Conservation (phyloP, 2,888 invertebrate genomes). For the Tortricodes alternella region DNA sequence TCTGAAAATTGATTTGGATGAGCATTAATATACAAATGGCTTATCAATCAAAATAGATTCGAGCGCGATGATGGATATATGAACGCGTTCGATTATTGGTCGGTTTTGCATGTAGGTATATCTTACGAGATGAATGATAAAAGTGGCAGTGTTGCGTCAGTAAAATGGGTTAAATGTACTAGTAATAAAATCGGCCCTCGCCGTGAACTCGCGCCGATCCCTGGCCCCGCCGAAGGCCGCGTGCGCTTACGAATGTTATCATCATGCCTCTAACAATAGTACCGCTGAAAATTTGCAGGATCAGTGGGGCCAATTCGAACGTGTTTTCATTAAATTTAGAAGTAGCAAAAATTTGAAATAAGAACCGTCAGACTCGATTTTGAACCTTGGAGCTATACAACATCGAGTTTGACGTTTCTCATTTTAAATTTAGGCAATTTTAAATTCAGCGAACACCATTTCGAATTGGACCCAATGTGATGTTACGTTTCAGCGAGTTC, state of each 20-base stretch:
- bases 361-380: no score
- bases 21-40: slow-evolving; percentile 15
- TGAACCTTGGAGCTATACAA: no score
- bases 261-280: slow-evolving; percentile 23
- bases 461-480: no score
- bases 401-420: no score
- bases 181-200: slow-evolving; percentile 72
- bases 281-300: slow-evolving; percentile 30
- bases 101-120: slow-evolving; percentile 8
- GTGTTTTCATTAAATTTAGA: no score
- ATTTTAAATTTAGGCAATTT: no score
- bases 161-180: slow-evolving; percentile 73
- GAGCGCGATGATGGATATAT: slow-evolving; percentile 17
- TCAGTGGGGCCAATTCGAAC: no score
- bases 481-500: not conserved
- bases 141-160: slow-evolving; percentile 66
- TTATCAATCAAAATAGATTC: slow-evolving; percentile 6
- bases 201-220: slow-evolving; percentile 65
- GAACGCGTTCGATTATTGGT: slow-evolving; percentile 13
- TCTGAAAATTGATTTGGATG: slow-evolving; percentile 16
- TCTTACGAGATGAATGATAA: slow-evolving; percentile 44
- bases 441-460: no score
- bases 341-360: no score
- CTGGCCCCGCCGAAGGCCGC: slow-evolving; percentile 61
- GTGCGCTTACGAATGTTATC: slow-evolving; percentile 19